Base-by-base conservation (phyloP, 1,140 invertebrate genomes). In the Harpegnathos saltator region DNA sequence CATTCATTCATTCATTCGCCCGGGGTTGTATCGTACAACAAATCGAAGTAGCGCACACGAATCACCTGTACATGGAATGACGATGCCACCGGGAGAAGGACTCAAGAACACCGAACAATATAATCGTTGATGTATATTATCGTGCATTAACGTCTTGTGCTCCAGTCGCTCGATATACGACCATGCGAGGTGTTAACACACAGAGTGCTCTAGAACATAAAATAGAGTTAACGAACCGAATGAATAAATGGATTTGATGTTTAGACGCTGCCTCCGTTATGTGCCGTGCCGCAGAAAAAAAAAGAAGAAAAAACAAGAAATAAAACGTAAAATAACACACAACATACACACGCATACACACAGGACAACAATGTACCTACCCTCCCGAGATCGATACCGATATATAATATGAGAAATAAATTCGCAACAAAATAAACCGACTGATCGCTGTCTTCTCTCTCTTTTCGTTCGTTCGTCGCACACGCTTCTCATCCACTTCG, bases 231-330 rank as follows among this genome's bases (percentile, higher is more conserved):
- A 87, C 62, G 68, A 89, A 81, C 85, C 87, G 81, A 87, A 91
- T 71, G 84, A 92, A 92, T 91, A 91, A 91, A 91, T 90, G 90
- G 90, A 91, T 91, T 92, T 92, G 90, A 92, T 92, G 89, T 92
- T 92, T 90, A 91, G 84, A 90, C 65, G 83, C 81, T 90, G 88
- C 85, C 89, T 89, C 83, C 87, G 71, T 84, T 90, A 90, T 90
- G 82, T 90, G 89, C 86, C 89, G 87, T 85, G 83, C 85, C 83
- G 80, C 85, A 86, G 62, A 86, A 75, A 75, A 82, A 81, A 73
- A 82, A 88, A 78, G 38, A 84, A n/a, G n/a, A n/a, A n/a, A n/a
- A n/a, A n/a, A n/a, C n/a, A n/a, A n/a, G n/a, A n/a, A n/a, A n/a
- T n/a, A n/a, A n/a, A n/a, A n/a, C n/a, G 38, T 44, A 44, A 44